A percentile compares a stretch with the other conserved stretches of the same genome.
These are phyloP conservation scores for Octodon degus DNA, from an alignment of 2,113 vertebrate genomes.

Conservation along the genomic window DNA sequence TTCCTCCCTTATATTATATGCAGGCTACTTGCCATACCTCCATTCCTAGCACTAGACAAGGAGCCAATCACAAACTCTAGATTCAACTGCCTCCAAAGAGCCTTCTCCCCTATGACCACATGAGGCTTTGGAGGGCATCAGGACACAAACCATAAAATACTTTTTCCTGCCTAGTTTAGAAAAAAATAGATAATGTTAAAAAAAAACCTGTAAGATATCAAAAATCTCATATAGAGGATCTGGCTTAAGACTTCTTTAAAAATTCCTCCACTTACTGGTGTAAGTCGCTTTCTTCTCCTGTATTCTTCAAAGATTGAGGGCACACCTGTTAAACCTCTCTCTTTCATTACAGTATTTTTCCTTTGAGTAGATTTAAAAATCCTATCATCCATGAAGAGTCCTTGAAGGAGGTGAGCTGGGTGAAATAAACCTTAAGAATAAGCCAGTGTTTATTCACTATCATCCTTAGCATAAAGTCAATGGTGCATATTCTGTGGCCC, in stretches of 20 bases:
- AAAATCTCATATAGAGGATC: neutral
- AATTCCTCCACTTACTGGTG: neutral
- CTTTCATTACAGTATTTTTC: neutral
- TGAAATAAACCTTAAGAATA: neutral
- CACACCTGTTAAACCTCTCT: neutral
- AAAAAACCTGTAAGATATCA: neutral
- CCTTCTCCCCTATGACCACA: neutral
- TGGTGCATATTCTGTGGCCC: neutral
- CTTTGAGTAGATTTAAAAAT: neutral
- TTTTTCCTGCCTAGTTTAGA: neutral
- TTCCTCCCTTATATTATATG: neutral
- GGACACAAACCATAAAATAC: neutral
- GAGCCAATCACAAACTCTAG: neutral
- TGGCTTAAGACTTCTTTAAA: neutral
- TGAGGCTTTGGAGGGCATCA: neutral
- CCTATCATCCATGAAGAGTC: neutral
- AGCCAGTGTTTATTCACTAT: neutral
- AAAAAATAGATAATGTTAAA: neutral
- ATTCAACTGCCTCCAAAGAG: neutral
- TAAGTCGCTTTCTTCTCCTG: neutral
- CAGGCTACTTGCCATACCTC: neutral
- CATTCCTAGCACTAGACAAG: neutral
- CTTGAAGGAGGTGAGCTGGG: neutral
- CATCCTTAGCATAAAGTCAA: neutral
- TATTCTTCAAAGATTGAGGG: neutral